Evolutionary conservation across 1,140 invertebrate genomes (phyloP), one percentile per base, ranked within the genome.

Genomic region (Drosophila burlai): DNA sequence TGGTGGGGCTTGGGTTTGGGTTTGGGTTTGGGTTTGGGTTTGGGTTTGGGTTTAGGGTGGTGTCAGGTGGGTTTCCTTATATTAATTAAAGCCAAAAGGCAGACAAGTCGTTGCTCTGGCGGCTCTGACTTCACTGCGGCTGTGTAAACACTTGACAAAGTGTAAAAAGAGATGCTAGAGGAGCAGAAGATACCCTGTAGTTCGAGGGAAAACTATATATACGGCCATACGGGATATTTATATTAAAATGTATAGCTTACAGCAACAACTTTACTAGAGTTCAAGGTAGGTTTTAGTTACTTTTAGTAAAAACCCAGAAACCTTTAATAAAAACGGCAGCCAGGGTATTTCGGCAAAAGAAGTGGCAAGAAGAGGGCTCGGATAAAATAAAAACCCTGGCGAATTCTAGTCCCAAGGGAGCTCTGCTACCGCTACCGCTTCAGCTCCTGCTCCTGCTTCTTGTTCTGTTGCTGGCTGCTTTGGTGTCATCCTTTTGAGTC

Each of bases 121-220:
- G n/a, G 29, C 29, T 43, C 13, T 15, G 49, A 45, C 63, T 67
- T 47, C 21, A 36, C 5, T 54, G 72, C 42, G 49, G 49, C 46
- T 62, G 34, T 61, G 72, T 73, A 80, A 76, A 64, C 72, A 79
- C 68, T 82, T 82, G 42, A 72, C 16, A 50, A 18, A 0, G 10
- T 10, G 29, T 2, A 11, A 4, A 4, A 16, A 10, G n/a, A 3
- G 1, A 50, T n/a, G 49, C 4, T 18, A 4, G 0, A 50, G 13
- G 15, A 13, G 26, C 9, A 7, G 0, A 18, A 18, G 34, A 66
- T 68, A 66, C 61, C 60, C 60, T 50, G 3, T 38, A 29, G 16
- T 15, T 16, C 0, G 0, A 13, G 11, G 6, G n/a, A 11, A 15
- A 9, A 49, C 31, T n/a, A n/a, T n/a, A 15, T 16, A 16, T 16